These are phyloP conservation scores for Catalaphyllia jardinei DNA, from an alignment of 64 coral and sea anemone genomes.

Conservation along the genomic window DNA sequence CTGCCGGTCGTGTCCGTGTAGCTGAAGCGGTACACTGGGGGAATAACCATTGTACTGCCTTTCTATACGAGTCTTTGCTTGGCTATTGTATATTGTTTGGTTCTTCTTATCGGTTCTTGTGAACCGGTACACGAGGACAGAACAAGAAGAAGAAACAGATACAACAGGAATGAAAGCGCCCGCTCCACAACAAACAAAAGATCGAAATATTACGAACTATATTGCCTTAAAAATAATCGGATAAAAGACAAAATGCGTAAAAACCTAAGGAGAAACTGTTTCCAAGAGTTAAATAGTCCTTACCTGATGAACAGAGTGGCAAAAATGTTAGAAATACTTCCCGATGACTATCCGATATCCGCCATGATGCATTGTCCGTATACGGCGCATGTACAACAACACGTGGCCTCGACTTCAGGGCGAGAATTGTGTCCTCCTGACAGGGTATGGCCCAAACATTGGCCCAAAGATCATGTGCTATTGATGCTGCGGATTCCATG, in stretches of 20 bases:
- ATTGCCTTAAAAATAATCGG: background rate
- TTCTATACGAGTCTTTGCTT: no score
- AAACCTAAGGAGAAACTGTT: background rate
- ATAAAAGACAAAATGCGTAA: background rate
- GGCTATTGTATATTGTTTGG: no score
- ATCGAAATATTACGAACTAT: background rate
- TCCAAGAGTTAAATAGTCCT: background rate
- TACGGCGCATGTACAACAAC: constrained; percentile 16
- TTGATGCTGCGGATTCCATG: no score
- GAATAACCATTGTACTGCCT: no score
- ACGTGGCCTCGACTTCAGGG: constrained; percentile 8
- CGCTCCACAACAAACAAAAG: background rate
- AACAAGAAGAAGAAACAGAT: background rate
- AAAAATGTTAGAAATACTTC: background rate
- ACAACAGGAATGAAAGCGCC: background rate
- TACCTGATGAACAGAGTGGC: background rate
- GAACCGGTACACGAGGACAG: background rate
- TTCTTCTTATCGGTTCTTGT: no score
- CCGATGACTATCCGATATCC: background rate
- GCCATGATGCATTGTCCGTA: constrained; percentile 16
- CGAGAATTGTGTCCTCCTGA: no score
- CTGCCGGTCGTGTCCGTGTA: no score
- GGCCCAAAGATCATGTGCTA: no score
- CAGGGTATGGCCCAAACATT: no score
- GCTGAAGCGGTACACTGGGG: no score